phyloP scores from a whole-genome alignment of 2,113 vertebrate species.

The human region GRCh38 chr1:186314501-186315000 shows the following conservation, averaged over 20 bases:
- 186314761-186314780: conserved; percentile 14
- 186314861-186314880: neutral
- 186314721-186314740: conserved; percentile 86
- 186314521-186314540: neutral
- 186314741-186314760: neutral
- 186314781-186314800: conserved; percentile 39
- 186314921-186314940: too few species aligned
- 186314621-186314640: conserved; percentile 86
- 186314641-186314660: conserved; percentile 90
- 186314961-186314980: too few species aligned
- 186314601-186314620: neutral
- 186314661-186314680: conserved; percentile 91
- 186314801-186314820: neutral
- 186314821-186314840: neutral
- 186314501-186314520: neutral
- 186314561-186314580: neutral
- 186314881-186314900: neutral
- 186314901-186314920: too few species aligned
- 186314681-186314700: conserved; percentile 88
- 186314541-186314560: neutral
- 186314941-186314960: too few species aligned
- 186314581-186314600: neutral
- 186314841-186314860: conserved; percentile 17
- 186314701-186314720: conserved; percentile 89
- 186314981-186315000: too few species aligned